Evolutionary conservation across 2,888 invertebrate species (phyloP).

Genomic region (Dasypogon diadema): DNA sequence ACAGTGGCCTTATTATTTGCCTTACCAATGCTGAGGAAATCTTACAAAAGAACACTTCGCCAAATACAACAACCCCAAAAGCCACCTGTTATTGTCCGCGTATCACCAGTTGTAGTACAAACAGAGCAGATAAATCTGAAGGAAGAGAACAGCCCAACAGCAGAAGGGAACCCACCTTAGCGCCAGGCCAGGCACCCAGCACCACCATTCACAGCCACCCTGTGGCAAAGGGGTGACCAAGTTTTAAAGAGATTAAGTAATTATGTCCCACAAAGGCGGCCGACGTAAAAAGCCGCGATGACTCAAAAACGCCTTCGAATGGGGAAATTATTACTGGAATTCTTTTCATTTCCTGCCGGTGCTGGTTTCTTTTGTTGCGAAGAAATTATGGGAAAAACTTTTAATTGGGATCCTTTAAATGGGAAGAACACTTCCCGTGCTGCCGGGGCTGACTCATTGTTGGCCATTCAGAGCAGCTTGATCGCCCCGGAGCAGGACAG

Average conservation of each 20-base stretch:
- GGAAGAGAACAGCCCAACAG: not conserved
- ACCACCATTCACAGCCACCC: no score
- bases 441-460: slow-evolving; percentile 31
- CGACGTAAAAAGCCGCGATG: slow-evolving; percentile 45
- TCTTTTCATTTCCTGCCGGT: slow-evolving; percentile 53
- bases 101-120: not conserved
- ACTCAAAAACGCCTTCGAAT: slow-evolving; percentile 51
- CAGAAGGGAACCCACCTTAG: not conserved
- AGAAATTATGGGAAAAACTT: slow-evolving; percentile 55
- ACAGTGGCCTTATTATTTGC: no score
- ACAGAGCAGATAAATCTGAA: not conserved
- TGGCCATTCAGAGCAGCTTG: slow-evolving; percentile 37
- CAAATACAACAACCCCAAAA: not conserved
- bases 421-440: slow-evolving; percentile 42
- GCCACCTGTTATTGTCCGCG: not conserved
- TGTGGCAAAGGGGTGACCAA: slow-evolving; percentile 54
- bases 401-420: slow-evolving; percentile 55
- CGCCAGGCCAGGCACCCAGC: not conserved
- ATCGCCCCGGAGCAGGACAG: slow-evolving; percentile 10
- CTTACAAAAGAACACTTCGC: no score
- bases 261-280: slow-evolving; percentile 54
- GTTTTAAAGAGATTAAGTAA: slow-evolving; percentile 57
- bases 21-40: no score
- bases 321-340: slow-evolving; percentile 55
- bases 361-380: slow-evolving; percentile 52